These are phyloP conservation scores for Scomber japonicus DNA, from an alignment of 2,113 vertebrate species.

Conservation along the genomic window DNA sequence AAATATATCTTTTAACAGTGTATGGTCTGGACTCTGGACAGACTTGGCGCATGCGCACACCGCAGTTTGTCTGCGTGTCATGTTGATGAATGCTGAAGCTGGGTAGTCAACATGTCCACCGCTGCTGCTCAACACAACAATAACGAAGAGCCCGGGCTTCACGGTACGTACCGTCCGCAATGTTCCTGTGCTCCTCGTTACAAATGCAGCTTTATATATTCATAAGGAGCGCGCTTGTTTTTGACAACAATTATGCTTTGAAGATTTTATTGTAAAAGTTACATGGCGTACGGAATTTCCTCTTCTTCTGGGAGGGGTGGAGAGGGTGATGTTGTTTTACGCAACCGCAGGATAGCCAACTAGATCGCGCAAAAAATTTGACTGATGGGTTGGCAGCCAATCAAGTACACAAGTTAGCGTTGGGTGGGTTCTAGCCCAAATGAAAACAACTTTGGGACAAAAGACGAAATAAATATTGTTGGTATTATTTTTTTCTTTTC, in stretches of 20 bases:
- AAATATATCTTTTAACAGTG: too few species aligned
- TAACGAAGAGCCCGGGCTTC: slow-evolving; percentile 85
- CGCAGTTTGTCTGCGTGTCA: slow-evolving; percentile 53
- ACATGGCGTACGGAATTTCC: slow-evolving; percentile 74
- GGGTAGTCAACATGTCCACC: slow-evolving; percentile 86
- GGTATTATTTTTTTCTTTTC: background rate
- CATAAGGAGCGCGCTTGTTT: background rate
- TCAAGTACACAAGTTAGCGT: background rate
- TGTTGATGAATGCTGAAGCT: slow-evolving; percentile 76
- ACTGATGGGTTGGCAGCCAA: slow-evolving; percentile 73
- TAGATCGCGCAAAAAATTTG: slow-evolving; percentile 11
- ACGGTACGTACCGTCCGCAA: slow-evolving; percentile 75
- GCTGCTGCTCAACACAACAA: slow-evolving; percentile 84
- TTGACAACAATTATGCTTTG: background rate
- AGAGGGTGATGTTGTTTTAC: slow-evolving; percentile 40
- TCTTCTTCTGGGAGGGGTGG: slow-evolving; percentile 67
- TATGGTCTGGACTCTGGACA: slow-evolving; percentile 9
- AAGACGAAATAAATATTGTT: slow-evolving; percentile 44
- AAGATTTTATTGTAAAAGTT: slow-evolving; percentile 75
- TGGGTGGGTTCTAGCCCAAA: slow-evolving; percentile 70
- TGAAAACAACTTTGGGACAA: slow-evolving; percentile 83
- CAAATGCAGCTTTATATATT: rapidly evolving
- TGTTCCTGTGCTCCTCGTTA: background rate
- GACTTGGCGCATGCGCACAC: slow-evolving; percentile 67
- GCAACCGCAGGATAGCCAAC: slow-evolving; percentile 68